Conservation (phyloP, 1,140 invertebrate genomes). For the Metopolophium dirhodum region DNA sequence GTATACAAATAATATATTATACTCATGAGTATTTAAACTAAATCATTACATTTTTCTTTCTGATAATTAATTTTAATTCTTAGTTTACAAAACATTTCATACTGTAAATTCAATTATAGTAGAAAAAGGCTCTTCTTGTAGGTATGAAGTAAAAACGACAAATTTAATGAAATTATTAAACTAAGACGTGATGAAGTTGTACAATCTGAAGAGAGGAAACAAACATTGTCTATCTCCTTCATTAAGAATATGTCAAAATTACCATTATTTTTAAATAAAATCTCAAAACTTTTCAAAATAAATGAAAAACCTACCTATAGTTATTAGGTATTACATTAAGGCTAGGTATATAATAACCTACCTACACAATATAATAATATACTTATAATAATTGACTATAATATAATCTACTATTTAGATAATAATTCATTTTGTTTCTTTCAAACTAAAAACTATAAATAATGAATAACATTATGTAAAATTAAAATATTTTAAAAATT, state of each 20-base stretch:
- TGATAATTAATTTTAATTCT: background rate
- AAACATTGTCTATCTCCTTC: background rate
- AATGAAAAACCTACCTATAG: background rate
- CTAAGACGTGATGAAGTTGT: background rate
- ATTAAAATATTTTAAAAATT: background rate
- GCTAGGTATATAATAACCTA: too few relatives aligned
- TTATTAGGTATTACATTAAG: background rate
- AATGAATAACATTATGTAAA: too few relatives aligned
- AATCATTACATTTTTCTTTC: background rate
- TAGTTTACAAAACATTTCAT: background rate
- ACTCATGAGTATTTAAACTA: background rate
- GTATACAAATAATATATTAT: background rate
- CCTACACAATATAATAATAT: background rate
- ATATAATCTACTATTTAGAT: background rate
- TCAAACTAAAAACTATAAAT: background rate
- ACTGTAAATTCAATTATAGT: slow-evolving; percentile 8
- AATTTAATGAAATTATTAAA: slow-evolving; percentile 22
- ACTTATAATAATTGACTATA: background rate
- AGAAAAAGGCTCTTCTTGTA: background rate
- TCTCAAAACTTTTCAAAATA: background rate
- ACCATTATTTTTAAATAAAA: background rate
- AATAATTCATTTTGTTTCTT: background rate
- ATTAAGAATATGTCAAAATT: background rate
- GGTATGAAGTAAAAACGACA: background rate
- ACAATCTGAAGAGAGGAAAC: background rate